Conservation (phyloP, 2,888 invertebrate species). For the Euphydryas editha region DNA sequence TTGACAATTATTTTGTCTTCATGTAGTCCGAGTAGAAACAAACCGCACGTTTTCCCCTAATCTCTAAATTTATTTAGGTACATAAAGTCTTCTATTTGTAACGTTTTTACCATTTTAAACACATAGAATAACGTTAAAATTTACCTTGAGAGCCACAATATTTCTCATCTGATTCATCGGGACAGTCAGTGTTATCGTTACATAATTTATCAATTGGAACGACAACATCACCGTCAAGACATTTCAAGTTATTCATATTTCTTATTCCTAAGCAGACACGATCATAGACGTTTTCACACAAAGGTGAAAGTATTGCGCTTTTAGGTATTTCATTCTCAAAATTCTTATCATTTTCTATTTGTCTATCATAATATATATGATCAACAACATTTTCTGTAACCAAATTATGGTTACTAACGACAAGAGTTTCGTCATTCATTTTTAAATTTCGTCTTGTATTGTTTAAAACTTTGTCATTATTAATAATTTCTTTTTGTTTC, state of each 20-base stretch:
- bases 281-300: conserved; percentile 28
- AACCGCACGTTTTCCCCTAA: too few species aligned
- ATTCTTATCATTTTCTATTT: neutral
- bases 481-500: conserved; percentile 18
- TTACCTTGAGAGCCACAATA: conserved; percentile 61
- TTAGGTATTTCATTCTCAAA: neutral
- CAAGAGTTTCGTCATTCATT: neutral
- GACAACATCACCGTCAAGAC: conserved; percentile 49
- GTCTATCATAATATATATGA: neutral
- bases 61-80: too few species aligned
- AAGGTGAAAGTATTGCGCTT: conserved; percentile 6
- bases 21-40: too few species aligned
- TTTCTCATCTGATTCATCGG: conserved; percentile 61
- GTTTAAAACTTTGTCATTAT: neutral
- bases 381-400: neutral
- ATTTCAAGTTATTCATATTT: conserved; percentile 55
- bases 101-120: too few species aligned
- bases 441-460: neutral
- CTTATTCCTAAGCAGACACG: conserved; percentile 55
- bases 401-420: neutral
- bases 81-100: too few species aligned
- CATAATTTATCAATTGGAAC: conserved; percentile 60
- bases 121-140: neutral
- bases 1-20: too few species aligned
- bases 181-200: conserved; percentile 60